Base-by-base conservation (phyloP, 2,888 invertebrate species). In the Strigamia maritima region DNA sequence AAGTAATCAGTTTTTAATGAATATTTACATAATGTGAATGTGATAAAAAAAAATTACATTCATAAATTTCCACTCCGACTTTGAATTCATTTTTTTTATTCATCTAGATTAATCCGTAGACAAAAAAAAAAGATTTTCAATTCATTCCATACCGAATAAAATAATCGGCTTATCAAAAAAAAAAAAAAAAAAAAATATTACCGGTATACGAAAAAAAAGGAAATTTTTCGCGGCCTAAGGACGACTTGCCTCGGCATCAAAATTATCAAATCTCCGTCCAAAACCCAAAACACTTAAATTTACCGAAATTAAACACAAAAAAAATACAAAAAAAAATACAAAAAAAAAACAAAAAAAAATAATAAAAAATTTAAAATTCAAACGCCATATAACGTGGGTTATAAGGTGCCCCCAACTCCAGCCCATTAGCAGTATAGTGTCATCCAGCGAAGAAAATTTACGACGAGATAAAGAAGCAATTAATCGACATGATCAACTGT, bases 391-490 rank as follows among this genome's bases (percentile, higher is more conserved):
- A 65, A 65, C 65, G 65, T 65, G 65, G 65, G 65, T 28, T 28
- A n/a, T n/a, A 65, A 65, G 49, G 65, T 65, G 8, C 26, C 65
- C 65, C 65, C 65, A 65, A 65, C 65, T 65, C 65, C 7, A 65
- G 28, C 65, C 65, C 65, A 65, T 65, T 65, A 65, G 65, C 22
- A 65, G 65, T 65, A 31, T 31, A 28, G 65, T 65, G 65, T 65
- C 65, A 65, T 24, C 65, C 65, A 65, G 65, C 65, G 65, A 65
- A 65, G 12, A 65, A 65, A 65, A 65, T 65, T 65, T 65, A 65
- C 65, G 65, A 65, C 65, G 65, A 65, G 65, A 65, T 65, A 65
- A 65, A 65, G 65, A 65, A 65, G 65, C 65, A 65, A 65, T 65
- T 65, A 65, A 65, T 65, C 24, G 24, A 65, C 65, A 65, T 65